These are phyloP conservation scores for Capreolus pygargus DNA, from an alignment of 2,113 vertebrate genomes.

Conservation along the genomic window DNA sequence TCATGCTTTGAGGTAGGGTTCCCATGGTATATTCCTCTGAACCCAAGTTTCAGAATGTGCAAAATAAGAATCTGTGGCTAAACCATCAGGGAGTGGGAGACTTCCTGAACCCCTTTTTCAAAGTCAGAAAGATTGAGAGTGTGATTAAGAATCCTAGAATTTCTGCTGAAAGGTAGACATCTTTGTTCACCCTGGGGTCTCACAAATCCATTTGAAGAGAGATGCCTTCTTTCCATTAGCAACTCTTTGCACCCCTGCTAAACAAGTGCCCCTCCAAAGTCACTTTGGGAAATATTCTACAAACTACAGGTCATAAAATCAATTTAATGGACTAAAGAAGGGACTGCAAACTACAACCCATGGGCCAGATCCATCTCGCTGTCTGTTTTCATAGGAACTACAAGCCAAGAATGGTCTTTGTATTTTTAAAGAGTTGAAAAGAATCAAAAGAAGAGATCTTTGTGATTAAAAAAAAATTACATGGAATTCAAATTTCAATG, in stretches of 20 bases:
- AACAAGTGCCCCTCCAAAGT: background rate
- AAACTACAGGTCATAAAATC: background rate
- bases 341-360: background rate
- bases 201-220: background rate
- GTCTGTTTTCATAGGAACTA: background rate
- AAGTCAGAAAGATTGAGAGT: background rate
- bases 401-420: background rate
- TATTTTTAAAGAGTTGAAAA: background rate
- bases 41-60: background rate
- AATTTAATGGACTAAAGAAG: background rate
- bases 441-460: background rate
- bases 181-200: background rate
- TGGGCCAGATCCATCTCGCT: background rate
- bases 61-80: background rate
- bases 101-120: background rate
- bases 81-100: fast-evolving
- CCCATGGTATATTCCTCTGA: background rate
- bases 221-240: background rate
- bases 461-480: background rate
- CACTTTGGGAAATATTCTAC: background rate
- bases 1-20: background rate
- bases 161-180: background rate
- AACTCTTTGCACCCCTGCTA: background rate
- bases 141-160: background rate
- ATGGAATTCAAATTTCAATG: background rate